phyloP scores from a whole-genome alignment of 2,113 vertebrate species.

The Tetraodon nigroviridis region DNA sequence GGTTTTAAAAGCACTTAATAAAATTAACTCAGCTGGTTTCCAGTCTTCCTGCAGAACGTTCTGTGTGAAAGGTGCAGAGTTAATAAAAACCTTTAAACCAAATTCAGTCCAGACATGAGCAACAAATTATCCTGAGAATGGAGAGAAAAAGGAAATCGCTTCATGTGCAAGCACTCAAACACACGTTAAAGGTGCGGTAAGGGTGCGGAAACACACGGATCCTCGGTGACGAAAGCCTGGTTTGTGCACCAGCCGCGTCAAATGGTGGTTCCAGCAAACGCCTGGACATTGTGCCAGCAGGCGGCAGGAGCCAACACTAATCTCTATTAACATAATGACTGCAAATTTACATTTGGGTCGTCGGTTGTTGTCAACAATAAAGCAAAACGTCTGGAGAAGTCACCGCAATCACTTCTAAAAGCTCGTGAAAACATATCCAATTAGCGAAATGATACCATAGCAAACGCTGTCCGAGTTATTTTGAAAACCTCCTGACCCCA shows the following conservation, averaged over 20 bases:
- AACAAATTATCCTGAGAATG: too few species aligned
- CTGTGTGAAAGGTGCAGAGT: too few species aligned
- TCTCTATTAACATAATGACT: conserved; percentile 62
- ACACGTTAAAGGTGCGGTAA: conserved; percentile 31
- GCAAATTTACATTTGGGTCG: conserved; percentile 60
- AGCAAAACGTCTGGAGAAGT: conserved; percentile 43
- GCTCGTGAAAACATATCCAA: conserved; percentile 35
- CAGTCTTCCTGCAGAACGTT: too few species aligned
- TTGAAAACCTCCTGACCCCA: conserved; percentile 14
- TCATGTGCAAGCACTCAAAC: too few species aligned
- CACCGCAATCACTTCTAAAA: conserved; percentile 17
- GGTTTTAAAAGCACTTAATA: too few species aligned
- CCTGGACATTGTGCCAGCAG: conserved; percentile 43
- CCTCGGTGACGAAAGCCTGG: not conserved
- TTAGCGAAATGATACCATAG: conserved; percentile 19
- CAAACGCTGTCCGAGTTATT: conserved; percentile 24
- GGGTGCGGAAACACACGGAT: conserved; percentile 24
- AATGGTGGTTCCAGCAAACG: conserved; percentile 29
- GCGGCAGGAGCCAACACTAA: conserved; percentile 61
- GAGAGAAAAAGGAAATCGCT: too few species aligned
- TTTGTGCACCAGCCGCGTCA: too few species aligned
- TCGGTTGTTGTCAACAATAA: conserved; percentile 42
- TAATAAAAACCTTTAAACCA: too few species aligned
- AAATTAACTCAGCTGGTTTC: too few species aligned
- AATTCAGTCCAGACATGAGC: too few species aligned